Evolutionary conservation across 2,797 vertebrate genomes (phyloP), one percentile per base, ranked within the genome.

Genomic region (Pangasius krempfi): DNA sequence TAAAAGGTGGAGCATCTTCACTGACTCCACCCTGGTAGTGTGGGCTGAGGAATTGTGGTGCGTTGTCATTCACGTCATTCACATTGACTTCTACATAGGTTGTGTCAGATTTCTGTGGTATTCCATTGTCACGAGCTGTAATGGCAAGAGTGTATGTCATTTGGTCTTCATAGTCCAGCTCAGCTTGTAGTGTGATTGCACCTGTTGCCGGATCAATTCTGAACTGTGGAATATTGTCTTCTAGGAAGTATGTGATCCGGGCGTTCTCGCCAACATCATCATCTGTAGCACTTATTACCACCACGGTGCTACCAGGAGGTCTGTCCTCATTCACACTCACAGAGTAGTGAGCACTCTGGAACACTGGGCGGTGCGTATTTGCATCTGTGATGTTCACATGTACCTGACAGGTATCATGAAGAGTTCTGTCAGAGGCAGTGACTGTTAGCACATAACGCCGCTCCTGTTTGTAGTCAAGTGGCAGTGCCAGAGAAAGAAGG

Each of bases 41-140:
- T 50, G 97, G 96, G 91, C 97, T 98, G 86, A 99, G 94, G n/a
- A 99, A 99, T 92, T 98, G 97, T 0, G 99, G 99, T 0, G 98
- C 97, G 0, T 99, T 99, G 92, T 99, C 99, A 18, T 99, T 99
- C 37, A 99, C 98, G 0, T 99, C 99, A 1, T 98, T 98, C 64
- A 99, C 98, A 92, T 99, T 98, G 80, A 99, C 97, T 95, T 99
- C 99, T 37, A 99, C 98, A 0, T 99, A 99, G 0, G 99, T 99
- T 3, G 99, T 99, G 93, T 99, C 99, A 0, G 98, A 97, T 94
- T 99, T 99, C 94, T 99, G 99, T 18, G 99, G 99, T 85, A 99
- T 99, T 86, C 99, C 99, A 0, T 99, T 99, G 94, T 99, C 98
- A 91, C 98, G 98, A 33, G 98, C 98, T 4, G 98, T 99, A 87